Evolutionary conservation across 2,797 vertebrate genomes (phyloP), one percentile per base, ranked within the genome.

Genomic region (Rhinogobio ventralis): DNA sequence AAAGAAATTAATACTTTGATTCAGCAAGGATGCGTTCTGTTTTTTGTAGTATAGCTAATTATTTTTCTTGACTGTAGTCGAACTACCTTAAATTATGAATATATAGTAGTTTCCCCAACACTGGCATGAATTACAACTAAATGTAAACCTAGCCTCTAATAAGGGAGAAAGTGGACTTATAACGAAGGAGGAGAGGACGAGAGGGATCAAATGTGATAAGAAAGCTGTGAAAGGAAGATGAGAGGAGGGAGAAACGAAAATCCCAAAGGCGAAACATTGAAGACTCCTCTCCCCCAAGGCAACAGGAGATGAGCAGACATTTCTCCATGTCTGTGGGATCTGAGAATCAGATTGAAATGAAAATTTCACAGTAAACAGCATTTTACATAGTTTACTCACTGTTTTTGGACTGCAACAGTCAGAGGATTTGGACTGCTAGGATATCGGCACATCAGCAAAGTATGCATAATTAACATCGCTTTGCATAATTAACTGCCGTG

Each of bases 401-500:
- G 36, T 39, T 39, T 25, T 73, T 23, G 14, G 53, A 49, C 30
- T 62, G 55, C 19, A 39, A 42, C 39, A 39, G 20, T 64, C 25
- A 60, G 25, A 67, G 30, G 80, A 42, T 60, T 45, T 53, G 10
- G n/a, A 77, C 36, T 13, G 62, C n/a, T 67, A 81, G 75, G 60
- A 82, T 72, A 86, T 79, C 62, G 11, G 23, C 72, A 45, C 49
- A 72, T 85, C 85, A 81, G 72, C n/a, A 49, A 83, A 42, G 80
- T 71, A 81, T 82, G 85, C 76, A 85, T 88, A 80, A 90, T 88
- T 84, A 89, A 84, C 82, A 25, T 25, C 66, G 88, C 72, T 91
- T 89, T 88, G 90, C 80, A 91, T 91, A 90, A 92, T 90, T 90
- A 93, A 85, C 79, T 62, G 7, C 87, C 81, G 89, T 82, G 83